A percentile compares a stretch with the other conserved stretches of the same genome.
phyloP scores from a whole-genome alignment of 2,113 vertebrate species.

The Leiothrix lutea region DNA sequence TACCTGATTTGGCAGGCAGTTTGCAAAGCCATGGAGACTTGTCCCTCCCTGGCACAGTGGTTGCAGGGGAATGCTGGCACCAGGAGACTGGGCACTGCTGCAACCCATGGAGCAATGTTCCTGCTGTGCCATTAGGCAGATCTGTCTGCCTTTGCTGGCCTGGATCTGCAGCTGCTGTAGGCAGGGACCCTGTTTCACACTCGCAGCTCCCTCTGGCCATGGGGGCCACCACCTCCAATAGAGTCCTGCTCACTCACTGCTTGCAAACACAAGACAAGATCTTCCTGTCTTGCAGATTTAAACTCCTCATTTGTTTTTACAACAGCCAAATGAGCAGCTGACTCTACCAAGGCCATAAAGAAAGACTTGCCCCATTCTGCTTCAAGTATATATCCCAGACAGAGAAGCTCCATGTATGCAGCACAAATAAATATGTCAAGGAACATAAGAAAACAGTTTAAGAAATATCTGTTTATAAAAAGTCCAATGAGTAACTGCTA shows the following conservation, averaged over 20 bases:
- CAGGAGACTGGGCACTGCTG: background rate
- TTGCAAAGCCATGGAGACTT: background rate
- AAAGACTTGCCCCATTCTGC: background rate
- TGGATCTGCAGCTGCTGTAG: background rate
- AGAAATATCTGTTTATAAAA: background rate
- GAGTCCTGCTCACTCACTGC: background rate
- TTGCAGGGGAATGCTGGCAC: fast-evolving
- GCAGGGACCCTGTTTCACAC: background rate
- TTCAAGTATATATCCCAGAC: fast-evolving
- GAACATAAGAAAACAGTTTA: background rate
- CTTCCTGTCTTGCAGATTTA: background rate
- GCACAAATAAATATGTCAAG: background rate
- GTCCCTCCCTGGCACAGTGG: background rate
- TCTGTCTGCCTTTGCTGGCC: background rate
- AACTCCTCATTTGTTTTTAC: background rate
- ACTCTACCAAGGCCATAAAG: background rate
- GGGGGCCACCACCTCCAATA: background rate
- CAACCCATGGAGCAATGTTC: background rate
- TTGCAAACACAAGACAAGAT: background rate
- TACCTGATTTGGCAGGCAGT: background rate
- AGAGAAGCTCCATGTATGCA: background rate
- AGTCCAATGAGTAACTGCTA: background rate
- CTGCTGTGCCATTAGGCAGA: fast-evolving
- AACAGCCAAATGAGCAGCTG: background rate
- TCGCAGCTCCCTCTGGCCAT: fast-evolving